phyloP scores from a whole-genome alignment of 2,113 vertebrate species.

The Craseonycteris thonglongyai region DNA sequence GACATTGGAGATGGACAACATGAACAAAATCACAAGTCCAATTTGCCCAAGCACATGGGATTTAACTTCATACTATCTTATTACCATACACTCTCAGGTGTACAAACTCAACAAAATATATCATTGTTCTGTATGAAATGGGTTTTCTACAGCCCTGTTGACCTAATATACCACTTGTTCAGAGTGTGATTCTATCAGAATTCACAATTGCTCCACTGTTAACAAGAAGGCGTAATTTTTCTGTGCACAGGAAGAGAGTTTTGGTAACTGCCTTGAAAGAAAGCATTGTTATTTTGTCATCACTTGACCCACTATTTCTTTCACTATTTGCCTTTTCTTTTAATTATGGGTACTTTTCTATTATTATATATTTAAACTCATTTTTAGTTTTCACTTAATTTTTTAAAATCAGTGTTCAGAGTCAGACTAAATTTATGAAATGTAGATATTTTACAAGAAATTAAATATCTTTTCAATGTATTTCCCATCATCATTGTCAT shows the following conservation, averaged over 20 bases:
- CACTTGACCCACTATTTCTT: slow-evolving; percentile 70
- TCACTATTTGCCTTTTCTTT: slow-evolving; percentile 54
- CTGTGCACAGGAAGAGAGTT: slow-evolving; percentile 56
- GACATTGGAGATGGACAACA: background rate
- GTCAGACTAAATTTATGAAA: background rate
- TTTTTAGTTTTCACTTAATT: slow-evolving; percentile 58
- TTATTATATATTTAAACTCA: slow-evolving; percentile 56
- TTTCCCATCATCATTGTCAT: background rate
- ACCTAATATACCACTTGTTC: slow-evolving; percentile 37
- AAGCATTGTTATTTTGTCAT: slow-evolving; percentile 66
- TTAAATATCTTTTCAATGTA: background rate
- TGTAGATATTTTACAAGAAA: background rate
- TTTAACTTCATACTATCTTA: background rate
- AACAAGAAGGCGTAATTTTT: slow-evolving; percentile 64
- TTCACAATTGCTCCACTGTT: slow-evolving; percentile 70
- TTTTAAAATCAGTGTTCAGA: slow-evolving; percentile 39
- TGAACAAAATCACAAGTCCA: background rate
- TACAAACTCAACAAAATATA: background rate
- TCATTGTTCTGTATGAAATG: background rate
- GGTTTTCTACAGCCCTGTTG: background rate
- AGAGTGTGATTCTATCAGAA: slow-evolving; percentile 46
- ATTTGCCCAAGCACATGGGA: background rate
- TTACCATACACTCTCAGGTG: background rate
- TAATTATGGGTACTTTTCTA: slow-evolving; percentile 47
- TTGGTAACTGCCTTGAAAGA: slow-evolving; percentile 65